These are phyloP conservation scores for Papilio aristodemus DNA, from an alignment of 1,140 invertebrate species.

Conservation along the genomic window DNA sequence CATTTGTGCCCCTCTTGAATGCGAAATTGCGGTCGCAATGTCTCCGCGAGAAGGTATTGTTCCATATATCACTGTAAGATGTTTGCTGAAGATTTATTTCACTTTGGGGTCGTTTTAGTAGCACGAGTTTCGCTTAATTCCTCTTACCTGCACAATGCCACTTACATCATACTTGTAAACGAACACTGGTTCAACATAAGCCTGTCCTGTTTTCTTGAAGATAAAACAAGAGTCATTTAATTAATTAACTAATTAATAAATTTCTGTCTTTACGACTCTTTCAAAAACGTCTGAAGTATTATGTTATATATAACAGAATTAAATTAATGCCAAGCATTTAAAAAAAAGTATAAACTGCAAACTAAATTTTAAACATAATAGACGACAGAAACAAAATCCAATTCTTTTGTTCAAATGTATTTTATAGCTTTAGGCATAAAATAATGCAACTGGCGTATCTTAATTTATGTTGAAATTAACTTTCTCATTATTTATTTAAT, in stretches of 20 bases:
- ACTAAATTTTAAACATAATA: no score
- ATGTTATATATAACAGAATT: no score
- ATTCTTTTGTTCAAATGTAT: background rate
- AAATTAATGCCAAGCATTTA: no score
- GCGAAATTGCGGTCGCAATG: conserved; percentile 12
- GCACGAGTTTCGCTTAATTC: background rate
- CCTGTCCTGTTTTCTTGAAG: no score
- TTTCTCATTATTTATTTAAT: background rate
- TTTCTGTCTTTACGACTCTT: no score
- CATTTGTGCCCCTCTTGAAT: background rate
- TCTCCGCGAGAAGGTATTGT: conserved; percentile 8
- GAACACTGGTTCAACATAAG: no score
- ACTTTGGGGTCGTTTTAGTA: conserved; percentile 12
- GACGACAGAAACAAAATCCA: background rate
- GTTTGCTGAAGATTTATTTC: conserved; percentile 15
- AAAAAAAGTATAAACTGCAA: no score
- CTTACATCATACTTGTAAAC: no score
- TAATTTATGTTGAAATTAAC: conserved; percentile 6
- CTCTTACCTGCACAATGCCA: no score
- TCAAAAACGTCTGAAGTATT: no score
- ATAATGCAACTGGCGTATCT: background rate
- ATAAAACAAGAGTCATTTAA: no score
- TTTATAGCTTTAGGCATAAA: background rate
- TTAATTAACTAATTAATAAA: no score
- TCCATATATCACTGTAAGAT: conserved; percentile 4